A percentile compares a stretch with the other conserved stretches of the same genome.
Evolutionary conservation across 2,113 vertebrate species (phyloP).

Genomic region (Nannospalax galili): DNA sequence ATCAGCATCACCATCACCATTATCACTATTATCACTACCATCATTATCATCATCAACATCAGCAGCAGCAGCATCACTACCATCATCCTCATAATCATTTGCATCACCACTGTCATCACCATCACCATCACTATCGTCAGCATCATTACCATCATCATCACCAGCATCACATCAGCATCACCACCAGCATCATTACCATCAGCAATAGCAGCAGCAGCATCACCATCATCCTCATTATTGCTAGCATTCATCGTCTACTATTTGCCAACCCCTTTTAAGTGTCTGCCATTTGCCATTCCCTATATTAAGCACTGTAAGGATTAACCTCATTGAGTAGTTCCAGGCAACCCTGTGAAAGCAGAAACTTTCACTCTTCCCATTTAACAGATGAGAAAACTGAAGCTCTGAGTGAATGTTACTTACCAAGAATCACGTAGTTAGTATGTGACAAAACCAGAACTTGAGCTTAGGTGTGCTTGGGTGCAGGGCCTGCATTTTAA

Average conservation of each 20-base stretch:
- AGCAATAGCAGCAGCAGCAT: not conserved
- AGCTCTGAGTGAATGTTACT: not conserved
- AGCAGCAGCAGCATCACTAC: not conserved
- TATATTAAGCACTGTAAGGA: not conserved
- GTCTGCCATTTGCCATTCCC: not conserved
- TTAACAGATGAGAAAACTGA: not conserved
- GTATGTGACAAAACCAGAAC: not conserved
- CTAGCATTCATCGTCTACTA: not conserved
- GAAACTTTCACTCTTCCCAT: not conserved
- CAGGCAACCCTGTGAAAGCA: not conserved
- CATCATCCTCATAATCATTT: not conserved
- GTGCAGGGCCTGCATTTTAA: not conserved
- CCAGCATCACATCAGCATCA: not conserved
- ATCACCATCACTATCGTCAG: not conserved
- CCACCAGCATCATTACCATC: not conserved
- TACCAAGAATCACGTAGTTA: not conserved
- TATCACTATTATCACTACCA: not conserved
- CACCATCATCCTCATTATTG: not conserved
- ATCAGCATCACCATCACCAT: not conserved
- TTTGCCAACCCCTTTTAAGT: not conserved
- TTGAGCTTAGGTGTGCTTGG: not conserved
- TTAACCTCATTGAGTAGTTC: not conserved
- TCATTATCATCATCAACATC: not conserved
- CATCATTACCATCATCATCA: not conserved
- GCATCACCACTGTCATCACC: not conserved